phyloP scores from a whole-genome alignment of 2,797 vertebrate species.

The Otus scops region DNA sequence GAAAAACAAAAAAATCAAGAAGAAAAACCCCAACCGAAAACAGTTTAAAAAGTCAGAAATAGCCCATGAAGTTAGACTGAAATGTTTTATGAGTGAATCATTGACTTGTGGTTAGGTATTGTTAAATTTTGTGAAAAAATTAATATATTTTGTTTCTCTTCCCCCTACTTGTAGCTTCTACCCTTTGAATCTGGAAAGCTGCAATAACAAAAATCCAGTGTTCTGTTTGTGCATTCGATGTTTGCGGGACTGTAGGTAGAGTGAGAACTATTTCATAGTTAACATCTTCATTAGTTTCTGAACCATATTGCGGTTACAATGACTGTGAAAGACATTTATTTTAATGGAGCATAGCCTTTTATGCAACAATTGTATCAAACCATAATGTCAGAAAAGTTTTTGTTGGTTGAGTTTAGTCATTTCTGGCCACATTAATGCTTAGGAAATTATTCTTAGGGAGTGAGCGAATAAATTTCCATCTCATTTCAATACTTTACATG shows the following conservation, averaged over 20 bases:
- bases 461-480: conserved; percentile 66
- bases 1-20: background rate
- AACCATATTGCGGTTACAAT: background rate
- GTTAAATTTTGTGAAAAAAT: background rate
- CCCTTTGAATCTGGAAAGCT: conserved; percentile 6
- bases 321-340: conserved; percentile 26
- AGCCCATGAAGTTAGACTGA: background rate
- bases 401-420: conserved; percentile 28
- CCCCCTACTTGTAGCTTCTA: background rate
- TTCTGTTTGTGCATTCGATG: background rate
- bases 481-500: conserved; percentile 60
- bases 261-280: conserved; percentile 19
- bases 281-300: conserved; percentile 49
- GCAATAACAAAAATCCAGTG: background rate
- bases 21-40: background rate
- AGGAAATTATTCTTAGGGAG: conserved; percentile 63
- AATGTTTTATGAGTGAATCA: background rate
- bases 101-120: background rate
- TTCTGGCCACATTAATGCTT: conserved; percentile 58
- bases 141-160: background rate
- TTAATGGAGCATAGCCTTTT: conserved; percentile 49
- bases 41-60: background rate
- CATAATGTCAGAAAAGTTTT: conserved; percentile 24
- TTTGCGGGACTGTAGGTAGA: background rate
- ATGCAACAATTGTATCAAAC: conserved; percentile 34